Base-by-base conservation (phyloP, 2,113 vertebrate species). In the Nibea albiflora region DNA sequence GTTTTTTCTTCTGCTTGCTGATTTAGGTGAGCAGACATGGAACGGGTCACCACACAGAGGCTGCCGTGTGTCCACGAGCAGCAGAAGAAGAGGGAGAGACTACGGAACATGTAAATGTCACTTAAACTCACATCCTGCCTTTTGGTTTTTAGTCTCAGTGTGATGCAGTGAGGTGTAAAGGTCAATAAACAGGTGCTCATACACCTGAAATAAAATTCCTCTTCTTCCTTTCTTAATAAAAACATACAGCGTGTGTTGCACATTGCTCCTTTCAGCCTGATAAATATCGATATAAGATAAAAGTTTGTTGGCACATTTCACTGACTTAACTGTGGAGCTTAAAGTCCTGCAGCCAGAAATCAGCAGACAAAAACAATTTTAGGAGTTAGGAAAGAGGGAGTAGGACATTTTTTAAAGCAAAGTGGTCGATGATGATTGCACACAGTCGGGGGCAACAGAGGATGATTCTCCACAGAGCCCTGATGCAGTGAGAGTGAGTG, bases 61-160 rank as follows among this genome's bases (percentile, higher is more conserved):
- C 72, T 31, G 67, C 12, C 9, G 11, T 39, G 26, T 47, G 26
- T 70, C 81, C 35, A 19, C 24, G 52, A 63, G 75, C 67, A 58
- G 83, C 67, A 58, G 83, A 72, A 70, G 80, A 79, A 4, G 74
- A 62, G 49, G 70, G 11, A 52, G 61, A 76, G 52, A 83, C 81
- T 0, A 57, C 84, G 42, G 70, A 91, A 57, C 92, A 93, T 91
- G 93, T 94, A 92, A 94, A 88, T 90, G 80, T 82, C 78, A 80
- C 64, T 74, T 66, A 76, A 89, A 61, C 84, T 89, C 75, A 86
- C 76, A 84, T 87, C 90, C 75, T 86, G 81, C 58, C 44, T 64
- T 72, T 70, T 75, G 60, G 11, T 78, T 85, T 68, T 64, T 22
- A 76, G 19, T 81, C 44, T 50, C 56, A 16, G 35, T 20, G 58